Percentiles rank a stretch among this genome's conserved stretches.
These are phyloP conservation scores for Tachycineta bicolor DNA, from an alignment of 2,113 vertebrate species.

Conservation along the genomic window DNA sequence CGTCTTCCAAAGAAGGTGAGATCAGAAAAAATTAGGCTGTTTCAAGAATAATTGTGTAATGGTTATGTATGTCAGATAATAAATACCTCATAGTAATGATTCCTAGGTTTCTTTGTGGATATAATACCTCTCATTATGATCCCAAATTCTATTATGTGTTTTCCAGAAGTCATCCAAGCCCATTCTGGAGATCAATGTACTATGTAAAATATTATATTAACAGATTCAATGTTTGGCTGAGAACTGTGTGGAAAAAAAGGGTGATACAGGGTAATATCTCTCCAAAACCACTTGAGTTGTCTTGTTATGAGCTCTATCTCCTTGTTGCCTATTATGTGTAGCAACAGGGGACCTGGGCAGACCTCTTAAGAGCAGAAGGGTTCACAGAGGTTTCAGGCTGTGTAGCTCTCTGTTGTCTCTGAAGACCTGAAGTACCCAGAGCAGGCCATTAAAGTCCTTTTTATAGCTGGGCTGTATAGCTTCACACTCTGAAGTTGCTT, in stretches of 20 bases:
- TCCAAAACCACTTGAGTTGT: neutral
- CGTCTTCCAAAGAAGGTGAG: neutral
- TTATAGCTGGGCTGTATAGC: neutral
- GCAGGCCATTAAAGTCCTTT: neutral
- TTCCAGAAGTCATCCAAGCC: neutral
- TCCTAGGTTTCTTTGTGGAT: neutral
- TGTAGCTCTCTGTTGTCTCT: neutral
- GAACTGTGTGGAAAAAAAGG: neutral
- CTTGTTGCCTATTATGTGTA: neutral
- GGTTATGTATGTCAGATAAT: neutral
- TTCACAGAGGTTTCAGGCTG: neutral
- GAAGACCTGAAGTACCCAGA: neutral
- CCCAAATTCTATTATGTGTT: neutral
- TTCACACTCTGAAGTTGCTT: neutral
- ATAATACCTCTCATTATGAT: neutral
- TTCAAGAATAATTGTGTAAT: neutral
- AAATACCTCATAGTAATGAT: neutral
- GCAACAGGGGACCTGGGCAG: neutral
- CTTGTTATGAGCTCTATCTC: neutral
- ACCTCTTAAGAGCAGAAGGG: neutral
- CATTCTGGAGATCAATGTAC: neutral
- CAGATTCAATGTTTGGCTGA: neutral
- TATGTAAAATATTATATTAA: neutral
- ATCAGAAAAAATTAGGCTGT: neutral
- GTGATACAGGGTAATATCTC: neutral